Evolutionary conservation across 2,888 invertebrate species (phyloP), one percentile per base, ranked within the genome.

Genomic region (Apotomis turbidana): DNA sequence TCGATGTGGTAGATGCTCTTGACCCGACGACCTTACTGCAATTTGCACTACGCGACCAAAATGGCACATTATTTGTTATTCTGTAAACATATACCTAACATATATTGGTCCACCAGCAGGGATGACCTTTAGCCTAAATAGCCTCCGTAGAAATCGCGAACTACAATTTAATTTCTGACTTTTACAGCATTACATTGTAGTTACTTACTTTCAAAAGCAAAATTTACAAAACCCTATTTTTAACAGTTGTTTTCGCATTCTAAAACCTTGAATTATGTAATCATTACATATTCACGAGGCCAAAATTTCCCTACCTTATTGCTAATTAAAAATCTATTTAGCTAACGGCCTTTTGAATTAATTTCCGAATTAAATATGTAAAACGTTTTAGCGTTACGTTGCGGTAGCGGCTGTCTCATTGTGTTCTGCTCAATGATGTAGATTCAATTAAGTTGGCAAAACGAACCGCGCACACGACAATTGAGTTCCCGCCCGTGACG

Each of bases 401-500:
- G 61, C 38, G 66, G 60, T 61, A 57, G 59, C 36, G 61, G 54
- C 57, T 57, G 62, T 68, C 71, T 59, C 52, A 60, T 70, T 71
- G 71, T 71, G 62, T 62, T 52, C 15, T 41, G 51, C 73, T 71
- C 72, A 75, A 75, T 75, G 74, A 77, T 79, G 79, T 76, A 77
- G 64, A 80, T 78, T 80, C 79, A 78, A 83, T 86, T 83, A 85
- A 86, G 73, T 77, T 80, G 83, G 81, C 84, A 81, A 82, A 84
- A 81, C 79, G 81, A 80, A 82, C 79, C 77, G 79, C 77, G 77
- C 76, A 78, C 79, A 78, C 77, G 78, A 77, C 78, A 75, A 78
- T 84, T 75, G 76, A 76, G 75, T 80, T 77, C 70, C 62, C 55
- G 27, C 69, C n/a, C 73, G 59, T 68, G 64, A 72, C 68, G 62